These are phyloP conservation scores for Lithodes maja DNA, from an alignment of 2,888 invertebrate genomes.

Conservation along the genomic window DNA sequence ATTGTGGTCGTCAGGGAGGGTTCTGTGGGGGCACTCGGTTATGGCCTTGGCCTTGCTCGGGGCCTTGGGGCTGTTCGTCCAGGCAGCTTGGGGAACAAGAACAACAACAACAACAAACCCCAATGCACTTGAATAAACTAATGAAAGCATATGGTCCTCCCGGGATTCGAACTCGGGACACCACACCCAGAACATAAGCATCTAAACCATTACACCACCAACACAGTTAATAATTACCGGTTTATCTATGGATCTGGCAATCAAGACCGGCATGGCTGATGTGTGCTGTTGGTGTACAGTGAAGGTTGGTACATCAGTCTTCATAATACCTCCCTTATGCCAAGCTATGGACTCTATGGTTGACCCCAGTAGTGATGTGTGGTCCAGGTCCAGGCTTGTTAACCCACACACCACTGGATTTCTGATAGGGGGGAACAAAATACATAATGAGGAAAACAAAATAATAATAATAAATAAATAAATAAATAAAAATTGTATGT, in stretches of 20 bases:
- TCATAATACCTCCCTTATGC: constrained; percentile 98
- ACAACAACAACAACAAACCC: constrained; percentile 76
- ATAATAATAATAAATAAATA: too few relatives aligned
- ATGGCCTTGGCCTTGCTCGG: too few relatives aligned
- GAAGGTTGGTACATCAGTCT: constrained; percentile 82
- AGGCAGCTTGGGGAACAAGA: neutral
- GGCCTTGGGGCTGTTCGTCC: too few relatives aligned
- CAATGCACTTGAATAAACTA: too few relatives aligned
- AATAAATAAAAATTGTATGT: too few relatives aligned
- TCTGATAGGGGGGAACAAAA: constrained; percentile 75
- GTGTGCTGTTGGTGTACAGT: constrained; percentile 81
- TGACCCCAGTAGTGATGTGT: constrained; percentile 87
- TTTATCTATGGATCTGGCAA: constrained; percentile 80
- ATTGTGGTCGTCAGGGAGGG: too few relatives aligned
- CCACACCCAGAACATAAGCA: too few relatives aligned
- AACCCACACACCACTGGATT: constrained; percentile 92
- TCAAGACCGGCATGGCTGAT: constrained; percentile 81
- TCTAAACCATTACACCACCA: too few relatives aligned
- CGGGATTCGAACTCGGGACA: too few relatives aligned
- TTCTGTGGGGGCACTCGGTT: too few relatives aligned
- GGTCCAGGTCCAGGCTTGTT: constrained; percentile 93
- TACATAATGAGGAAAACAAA: neutral
- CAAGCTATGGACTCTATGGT: constrained; percentile 91
- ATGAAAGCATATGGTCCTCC: too few relatives aligned
- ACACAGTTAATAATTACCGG: too few relatives aligned